Evolutionary conservation across 2,113 vertebrate genomes (phyloP).

Genomic region (Antigone vipio): DNA sequence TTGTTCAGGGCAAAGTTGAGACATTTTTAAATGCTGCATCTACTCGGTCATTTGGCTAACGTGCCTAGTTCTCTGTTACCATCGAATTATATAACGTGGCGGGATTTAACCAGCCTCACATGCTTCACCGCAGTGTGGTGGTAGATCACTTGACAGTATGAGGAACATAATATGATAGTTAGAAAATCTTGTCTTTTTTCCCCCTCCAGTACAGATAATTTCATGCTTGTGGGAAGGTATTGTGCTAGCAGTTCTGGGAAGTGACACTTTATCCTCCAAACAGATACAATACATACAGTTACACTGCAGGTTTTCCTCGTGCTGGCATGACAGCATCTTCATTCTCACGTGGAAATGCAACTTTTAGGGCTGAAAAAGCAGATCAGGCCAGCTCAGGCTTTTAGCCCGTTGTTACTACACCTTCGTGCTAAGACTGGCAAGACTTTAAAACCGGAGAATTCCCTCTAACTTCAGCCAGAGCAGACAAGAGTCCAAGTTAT

Average conservation of each 20-base stretch:
- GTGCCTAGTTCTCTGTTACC: neutral
- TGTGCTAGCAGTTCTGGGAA: neutral
- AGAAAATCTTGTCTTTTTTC: neutral
- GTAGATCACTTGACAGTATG: neutral
- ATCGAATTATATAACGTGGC: neutral
- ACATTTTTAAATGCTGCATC: neutral
- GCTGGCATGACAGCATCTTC: neutral
- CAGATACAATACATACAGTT: accelerated
- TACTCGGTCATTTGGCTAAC: neutral
- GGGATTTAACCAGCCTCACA: neutral
- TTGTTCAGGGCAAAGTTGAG: neutral
- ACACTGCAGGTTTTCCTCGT: neutral
- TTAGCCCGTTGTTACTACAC: neutral
- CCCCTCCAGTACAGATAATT: neutral
- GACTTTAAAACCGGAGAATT: neutral
- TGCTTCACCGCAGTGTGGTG: neutral
- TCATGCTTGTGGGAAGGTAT: neutral
- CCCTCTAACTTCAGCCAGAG: neutral
- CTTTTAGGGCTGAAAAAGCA: neutral
- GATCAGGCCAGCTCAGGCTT: neutral
- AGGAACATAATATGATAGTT: neutral
- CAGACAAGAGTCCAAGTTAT: neutral
- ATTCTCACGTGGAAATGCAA: accelerated
- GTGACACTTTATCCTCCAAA: accelerated
- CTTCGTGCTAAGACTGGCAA: neutral